Evolutionary conservation across 1,140 invertebrate genomes (phyloP).

Genomic region (Leptinotarsa undecemlineata): DNA sequence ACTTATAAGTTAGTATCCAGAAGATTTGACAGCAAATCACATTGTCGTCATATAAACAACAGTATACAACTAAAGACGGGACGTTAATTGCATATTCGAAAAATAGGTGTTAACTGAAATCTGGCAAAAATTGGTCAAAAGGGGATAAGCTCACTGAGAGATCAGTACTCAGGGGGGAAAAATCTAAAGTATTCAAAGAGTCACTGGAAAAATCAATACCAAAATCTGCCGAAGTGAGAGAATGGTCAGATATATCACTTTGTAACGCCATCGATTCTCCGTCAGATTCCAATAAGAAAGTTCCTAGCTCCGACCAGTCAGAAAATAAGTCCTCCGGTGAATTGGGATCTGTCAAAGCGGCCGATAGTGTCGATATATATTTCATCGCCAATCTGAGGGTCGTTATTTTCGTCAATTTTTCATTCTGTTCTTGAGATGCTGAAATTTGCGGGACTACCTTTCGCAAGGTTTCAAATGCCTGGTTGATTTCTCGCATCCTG

Average conservation of each 20-base stretch:
- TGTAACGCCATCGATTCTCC: constrained; percentile 55
- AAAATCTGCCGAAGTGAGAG: constrained; percentile 51
- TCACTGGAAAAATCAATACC: constrained; percentile 20
- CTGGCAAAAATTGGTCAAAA: neutral
- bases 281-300: constrained; percentile 61
- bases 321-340: constrained; percentile 29
- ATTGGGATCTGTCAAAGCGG: constrained; percentile 50
- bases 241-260: constrained; percentile 53
- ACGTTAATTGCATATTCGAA: neutral
- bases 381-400: constrained; percentile 82
- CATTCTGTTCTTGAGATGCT: constrained; percentile 57
- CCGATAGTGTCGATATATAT: constrained; percentile 75
- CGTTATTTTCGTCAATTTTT: constrained; percentile 87
- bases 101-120: neutral
- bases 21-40: too few species aligned
- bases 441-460: constrained; percentile 69
- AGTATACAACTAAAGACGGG: too few species aligned
- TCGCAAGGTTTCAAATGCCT: constrained; percentile 80
- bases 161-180: neutral
- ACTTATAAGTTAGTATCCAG: too few species aligned
- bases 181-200: neutral
- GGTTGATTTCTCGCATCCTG: constrained; percentile 87
- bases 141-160: neutral
- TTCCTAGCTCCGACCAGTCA: constrained; percentile 54
- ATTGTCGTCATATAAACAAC: too few species aligned